Base-by-base conservation (phyloP, 2,113 vertebrate species). In the Pyrgilauda ruficollis region DNA sequence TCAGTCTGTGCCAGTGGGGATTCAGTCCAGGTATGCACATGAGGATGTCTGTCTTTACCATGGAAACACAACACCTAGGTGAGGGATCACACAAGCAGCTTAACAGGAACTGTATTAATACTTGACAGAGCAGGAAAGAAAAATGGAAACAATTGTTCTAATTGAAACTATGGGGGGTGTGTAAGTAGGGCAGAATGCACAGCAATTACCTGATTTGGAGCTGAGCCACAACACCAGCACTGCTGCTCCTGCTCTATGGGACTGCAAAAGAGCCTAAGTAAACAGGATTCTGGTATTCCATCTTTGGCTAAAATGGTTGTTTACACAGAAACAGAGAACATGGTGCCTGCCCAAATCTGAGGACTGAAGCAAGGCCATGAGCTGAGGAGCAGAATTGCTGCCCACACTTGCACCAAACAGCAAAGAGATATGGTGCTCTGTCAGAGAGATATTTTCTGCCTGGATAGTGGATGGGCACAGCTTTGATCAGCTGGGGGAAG, bases 131-230 rank as follows among this genome's bases (percentile, higher is more conserved):
- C 77, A 93, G 85, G 92, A 94, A 95, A 96, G 76, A 70, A 90
- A 94, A 92, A 90, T 63, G 94, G 93, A 90, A 97, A 89, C 93
- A 97, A 95, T 86, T 84, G 79, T 68, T 92, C 47, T 96, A 97
- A 97, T 92, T 96, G 96, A 97, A 97, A 89, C 94, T 86, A 73
- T 9, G 5, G 96, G 95, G 75, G 84, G 89, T 59, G 76, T 75
- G 78, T 88, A 94, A 96, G 88, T 86, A 96, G 84, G 95, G 80
- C 64, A 97, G 90, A 95, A 94, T n/a, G 78, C 90, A 92, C 77
- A 46, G 89, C 77, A 96, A 96, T 97, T 96, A 96, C 96, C 95
- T 95, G 92, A 61, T 78, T 22, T 96, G 96, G 91, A 95, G 82
- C 22, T 50, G 50, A 86, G 93, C 95, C 93, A 93, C 85, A 63